phyloP scores from a whole-genome alignment of 2,113 vertebrate species.

The Glaucidium brasilianum region DNA sequence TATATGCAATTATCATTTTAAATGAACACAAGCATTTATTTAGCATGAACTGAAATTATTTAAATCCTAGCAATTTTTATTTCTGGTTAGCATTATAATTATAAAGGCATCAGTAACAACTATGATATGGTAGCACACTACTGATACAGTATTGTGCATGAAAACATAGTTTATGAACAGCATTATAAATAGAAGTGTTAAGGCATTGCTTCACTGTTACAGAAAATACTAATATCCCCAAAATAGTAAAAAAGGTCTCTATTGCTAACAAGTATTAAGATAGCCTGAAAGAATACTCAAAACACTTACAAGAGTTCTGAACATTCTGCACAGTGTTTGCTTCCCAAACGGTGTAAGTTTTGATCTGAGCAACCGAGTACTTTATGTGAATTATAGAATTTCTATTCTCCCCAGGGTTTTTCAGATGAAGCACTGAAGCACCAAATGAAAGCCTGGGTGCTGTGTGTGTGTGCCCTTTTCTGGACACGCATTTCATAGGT shows the following conservation, averaged over 20 bases:
- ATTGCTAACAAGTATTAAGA: background rate
- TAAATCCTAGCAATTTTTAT: background rate
- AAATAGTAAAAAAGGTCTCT: background rate
- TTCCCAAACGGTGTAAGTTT: background rate
- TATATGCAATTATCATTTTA: constrained; percentile 23
- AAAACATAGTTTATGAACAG: background rate
- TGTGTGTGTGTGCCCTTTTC: background rate
- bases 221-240: background rate
- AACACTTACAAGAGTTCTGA: background rate
- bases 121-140: background rate
- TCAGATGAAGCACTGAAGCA: background rate
- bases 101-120: background rate
- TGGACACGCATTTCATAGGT: background rate
- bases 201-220: background rate
- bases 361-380: background rate
- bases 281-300: background rate
- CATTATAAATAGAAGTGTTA: background rate
- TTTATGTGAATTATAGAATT: background rate
- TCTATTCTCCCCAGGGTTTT: rapidly evolving
- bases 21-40: constrained; percentile 31
- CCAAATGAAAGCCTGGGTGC: rapidly evolving
- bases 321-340: rapidly evolving
- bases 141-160: background rate
- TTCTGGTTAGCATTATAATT: background rate
- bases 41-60: constrained; percentile 13